phyloP scores from a whole-genome alignment of 2,888 invertebrate genomes.

The Cerceris rybyensis region DNA sequence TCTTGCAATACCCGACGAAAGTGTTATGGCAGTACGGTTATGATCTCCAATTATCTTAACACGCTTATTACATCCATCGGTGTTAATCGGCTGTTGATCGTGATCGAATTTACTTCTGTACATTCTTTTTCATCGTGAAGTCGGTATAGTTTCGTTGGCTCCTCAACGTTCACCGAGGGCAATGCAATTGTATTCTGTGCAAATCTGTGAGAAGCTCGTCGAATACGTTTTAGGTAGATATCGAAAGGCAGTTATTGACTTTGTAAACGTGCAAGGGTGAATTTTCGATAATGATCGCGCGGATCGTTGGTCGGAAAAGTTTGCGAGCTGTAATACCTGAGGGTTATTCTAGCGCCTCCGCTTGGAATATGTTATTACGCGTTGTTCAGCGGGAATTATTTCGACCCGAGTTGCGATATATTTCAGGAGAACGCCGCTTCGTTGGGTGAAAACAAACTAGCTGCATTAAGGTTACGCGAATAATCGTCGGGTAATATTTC shows the following conservation, averaged over 20 bases:
- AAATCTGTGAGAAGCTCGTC: conserved; percentile 38
- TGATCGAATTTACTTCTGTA: conserved; percentile 10
- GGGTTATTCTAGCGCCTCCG: conserved; percentile 27
- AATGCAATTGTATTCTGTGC: conserved; percentile 22
- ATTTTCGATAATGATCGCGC: conserved; percentile 65
- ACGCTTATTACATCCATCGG: conserved; percentile 29
- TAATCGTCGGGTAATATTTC: background rate
- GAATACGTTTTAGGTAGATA: conserved; percentile 27
- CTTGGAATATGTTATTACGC: conserved; percentile 38
- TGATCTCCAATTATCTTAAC: conserved; percentile 35
- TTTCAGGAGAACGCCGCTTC: conserved; percentile 15
- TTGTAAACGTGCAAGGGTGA: conserved; percentile 36
- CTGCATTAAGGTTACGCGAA: background rate
- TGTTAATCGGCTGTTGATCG: conserved; percentile 31
- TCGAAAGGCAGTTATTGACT: conserved; percentile 43
- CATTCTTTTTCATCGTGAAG: background rate
- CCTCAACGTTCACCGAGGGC: conserved; percentile 6
- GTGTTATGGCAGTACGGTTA: conserved; percentile 29
- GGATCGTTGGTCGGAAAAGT: conserved; percentile 66
- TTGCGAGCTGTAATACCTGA: conserved; percentile 61
- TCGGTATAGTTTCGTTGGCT: background rate
- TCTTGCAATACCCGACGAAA: conserved; percentile 16
- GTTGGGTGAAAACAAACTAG: background rate
- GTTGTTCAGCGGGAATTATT: conserved; percentile 36
- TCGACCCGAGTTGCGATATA: conserved; percentile 35